Evolutionary conservation across 2,888 invertebrate genomes (phyloP).

Genomic region (Cremastinae sp.): DNA sequence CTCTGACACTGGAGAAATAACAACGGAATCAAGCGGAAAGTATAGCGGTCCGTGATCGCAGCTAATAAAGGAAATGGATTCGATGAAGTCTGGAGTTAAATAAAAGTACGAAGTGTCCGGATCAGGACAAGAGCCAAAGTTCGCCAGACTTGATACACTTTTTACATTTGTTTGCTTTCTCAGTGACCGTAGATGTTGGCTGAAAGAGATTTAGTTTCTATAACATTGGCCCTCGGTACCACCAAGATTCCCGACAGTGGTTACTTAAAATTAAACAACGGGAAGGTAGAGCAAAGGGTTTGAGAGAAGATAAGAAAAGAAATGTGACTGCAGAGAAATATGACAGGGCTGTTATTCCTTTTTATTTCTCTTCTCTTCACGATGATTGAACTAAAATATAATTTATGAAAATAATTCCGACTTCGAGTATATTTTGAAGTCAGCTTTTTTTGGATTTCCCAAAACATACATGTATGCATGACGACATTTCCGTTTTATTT

Average conservation of each 20-base stretch:
- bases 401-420: too few relatives aligned
- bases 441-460: slow-evolving; percentile 16
- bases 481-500: slow-evolving; percentile 21
- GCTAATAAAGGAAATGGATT: slow-evolving; percentile 50
- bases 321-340: slow-evolving; percentile 2
- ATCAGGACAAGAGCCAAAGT: slow-evolving; percentile 22
- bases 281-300: too few relatives aligned
- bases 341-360: too few relatives aligned
- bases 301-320: slow-evolving; percentile 12
- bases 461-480: not conserved
- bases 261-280: slow-evolving; percentile 42
- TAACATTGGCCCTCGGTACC: slow-evolving; percentile 14
- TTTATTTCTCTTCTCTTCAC: too few relatives aligned
- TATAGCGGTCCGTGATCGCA: slow-evolving; percentile 16
- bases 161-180: slow-evolving; percentile 49
- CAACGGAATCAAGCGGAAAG: slow-evolving; percentile 11
- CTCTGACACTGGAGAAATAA: slow-evolving; percentile 6
- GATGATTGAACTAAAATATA: too few relatives aligned
- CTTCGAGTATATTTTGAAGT: slow-evolving; percentile 36
- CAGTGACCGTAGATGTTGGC: slow-evolving; percentile 23
- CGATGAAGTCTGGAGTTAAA: slow-evolving; percentile 15
- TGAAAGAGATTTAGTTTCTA: slow-evolving; percentile 4
- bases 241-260: slow-evolving; percentile 38
- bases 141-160: slow-evolving; percentile 1
- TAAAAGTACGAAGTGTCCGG: too few relatives aligned